Evolutionary conservation across 1,140 invertebrate genomes (phyloP).

Genomic region (Caerostris darwini): DNA sequence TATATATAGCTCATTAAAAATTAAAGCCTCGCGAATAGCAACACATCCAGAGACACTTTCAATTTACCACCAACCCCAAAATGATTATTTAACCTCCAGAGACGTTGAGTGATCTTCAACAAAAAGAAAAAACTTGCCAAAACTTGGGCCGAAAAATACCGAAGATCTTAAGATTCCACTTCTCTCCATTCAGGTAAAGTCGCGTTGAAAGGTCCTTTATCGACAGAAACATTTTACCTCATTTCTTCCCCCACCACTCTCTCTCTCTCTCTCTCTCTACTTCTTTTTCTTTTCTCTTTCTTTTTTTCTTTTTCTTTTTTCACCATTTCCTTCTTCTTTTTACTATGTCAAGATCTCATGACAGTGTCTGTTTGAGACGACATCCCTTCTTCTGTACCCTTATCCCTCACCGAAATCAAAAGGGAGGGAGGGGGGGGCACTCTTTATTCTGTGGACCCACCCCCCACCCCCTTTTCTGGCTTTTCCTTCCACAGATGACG

Average conservation of each 20-base stretch:
- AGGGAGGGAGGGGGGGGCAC: constrained; percentile 18
- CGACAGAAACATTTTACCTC: constrained; percentile 75
- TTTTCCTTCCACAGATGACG: constrained; percentile 25
- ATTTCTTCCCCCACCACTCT: background rate
- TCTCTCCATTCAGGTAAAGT: constrained; percentile 68
- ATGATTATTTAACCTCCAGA: constrained; percentile 36
- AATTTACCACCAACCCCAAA: background rate
- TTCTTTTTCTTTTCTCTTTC: background rate
- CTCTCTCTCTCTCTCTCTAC: background rate
- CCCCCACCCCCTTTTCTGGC: background rate
- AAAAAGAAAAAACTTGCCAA: background rate
- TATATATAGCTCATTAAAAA: no score
- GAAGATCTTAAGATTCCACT: constrained; percentile 56
- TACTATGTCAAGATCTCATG: constrained; percentile 71
- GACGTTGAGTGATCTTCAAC: background rate
- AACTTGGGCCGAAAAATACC: constrained; percentile 17
- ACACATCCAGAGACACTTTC: background rate
- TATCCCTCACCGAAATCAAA: constrained; percentile 60
- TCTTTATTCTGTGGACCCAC: constrained; percentile 18
- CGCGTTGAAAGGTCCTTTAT: constrained; percentile 75
- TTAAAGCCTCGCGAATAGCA: no score
- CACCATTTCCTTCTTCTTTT: background rate
- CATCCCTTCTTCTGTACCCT: constrained; percentile 42
- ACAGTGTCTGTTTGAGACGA: constrained; percentile 65
- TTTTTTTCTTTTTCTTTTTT: background rate